A percentile compares a stretch with the other conserved stretches of the same genome.
Conservation (phyloP, 2,797 vertebrate genomes). For the Setipinna tenuifilis region DNA sequence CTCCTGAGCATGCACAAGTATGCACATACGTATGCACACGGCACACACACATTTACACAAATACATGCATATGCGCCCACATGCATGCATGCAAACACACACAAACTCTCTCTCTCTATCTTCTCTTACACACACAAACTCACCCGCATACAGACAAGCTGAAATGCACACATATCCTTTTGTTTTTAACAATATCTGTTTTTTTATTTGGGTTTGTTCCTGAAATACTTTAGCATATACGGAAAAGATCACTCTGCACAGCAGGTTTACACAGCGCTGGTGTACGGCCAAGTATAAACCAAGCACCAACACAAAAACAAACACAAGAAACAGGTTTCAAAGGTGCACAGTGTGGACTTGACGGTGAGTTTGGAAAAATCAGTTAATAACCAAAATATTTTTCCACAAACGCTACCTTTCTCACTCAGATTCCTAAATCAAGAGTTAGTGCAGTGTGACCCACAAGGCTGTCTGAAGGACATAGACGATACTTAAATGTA, state of each 20-base stretch:
- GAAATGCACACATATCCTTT: not conserved
- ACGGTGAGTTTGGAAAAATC: not conserved
- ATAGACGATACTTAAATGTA: not conserved
- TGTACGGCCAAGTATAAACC: conserved; percentile 4
- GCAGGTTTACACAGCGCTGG: conserved; percentile 21
- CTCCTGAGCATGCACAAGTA: not conserved
- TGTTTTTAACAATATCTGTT: not conserved
- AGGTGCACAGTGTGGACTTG: not conserved
- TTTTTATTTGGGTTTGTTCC: not conserved
- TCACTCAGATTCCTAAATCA: not conserved
- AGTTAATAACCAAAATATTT: conserved; percentile 6
- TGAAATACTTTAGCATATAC: not conserved
- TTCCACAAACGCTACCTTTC: not conserved
- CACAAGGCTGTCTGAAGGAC: not conserved
- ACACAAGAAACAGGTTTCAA: not conserved
- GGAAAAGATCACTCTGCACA: conserved; percentile 3
- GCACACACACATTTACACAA: not conserved
- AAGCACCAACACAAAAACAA: not conserved
- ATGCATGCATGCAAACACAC: not conserved
- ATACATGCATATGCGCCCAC: too few species aligned
- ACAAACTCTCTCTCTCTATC: not conserved
- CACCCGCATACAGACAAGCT: not conserved
- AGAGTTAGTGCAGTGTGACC: not conserved
- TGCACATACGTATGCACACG: not conserved
- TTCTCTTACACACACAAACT: not conserved